Conservation (phyloP, 2,888 invertebrate genomes). For the Diadegma fenestrale region DNA sequence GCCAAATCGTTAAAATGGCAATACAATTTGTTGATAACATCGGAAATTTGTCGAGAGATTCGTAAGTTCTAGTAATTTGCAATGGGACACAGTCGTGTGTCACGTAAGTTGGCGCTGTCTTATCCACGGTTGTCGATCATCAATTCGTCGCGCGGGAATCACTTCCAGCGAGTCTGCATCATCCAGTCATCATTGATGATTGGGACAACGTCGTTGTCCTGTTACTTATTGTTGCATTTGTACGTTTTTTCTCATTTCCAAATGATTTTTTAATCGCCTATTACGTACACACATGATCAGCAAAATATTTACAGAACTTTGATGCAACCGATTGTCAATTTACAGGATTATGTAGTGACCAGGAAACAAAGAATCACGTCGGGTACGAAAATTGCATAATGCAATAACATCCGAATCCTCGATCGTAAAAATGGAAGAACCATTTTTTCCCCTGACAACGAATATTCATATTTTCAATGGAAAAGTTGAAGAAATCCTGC, state of each 20-base stretch:
- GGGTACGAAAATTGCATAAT: background rate
- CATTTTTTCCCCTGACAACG: background rate
- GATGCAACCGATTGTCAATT: slow-evolving; percentile 48
- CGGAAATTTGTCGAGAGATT: slow-evolving; percentile 36
- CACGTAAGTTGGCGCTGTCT: slow-evolving; percentile 20
- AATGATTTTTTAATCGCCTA: slow-evolving; percentile 25
- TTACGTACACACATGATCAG: slow-evolving; percentile 34
- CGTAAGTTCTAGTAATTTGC: slow-evolving; percentile 23
- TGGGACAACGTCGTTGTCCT: slow-evolving; percentile 28
- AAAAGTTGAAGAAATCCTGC: background rate
- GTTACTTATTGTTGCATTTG: slow-evolving; percentile 38
- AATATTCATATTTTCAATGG: background rate
- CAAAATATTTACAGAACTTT: slow-evolving; percentile 24
- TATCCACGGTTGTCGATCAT: slow-evolving; percentile 34
- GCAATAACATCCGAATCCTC: background rate
- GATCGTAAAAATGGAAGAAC: background rate
- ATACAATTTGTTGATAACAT: slow-evolving; percentile 10
- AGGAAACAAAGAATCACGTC: slow-evolving; percentile 37
- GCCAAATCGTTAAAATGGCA: background rate
- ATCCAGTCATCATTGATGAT: slow-evolving; percentile 62
- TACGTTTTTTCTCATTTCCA: slow-evolving; percentile 35
- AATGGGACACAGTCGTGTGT: slow-evolving; percentile 13
- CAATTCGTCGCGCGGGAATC: slow-evolving; percentile 45
- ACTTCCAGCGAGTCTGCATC: slow-evolving; percentile 3
- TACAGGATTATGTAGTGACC: slow-evolving; percentile 7